Percentiles rank a stretch among this genome's conserved stretches.
These are phyloP conservation scores for Myotis brandtii DNA, from an alignment of 2,113 vertebrate species.

Conservation along the genomic window DNA sequence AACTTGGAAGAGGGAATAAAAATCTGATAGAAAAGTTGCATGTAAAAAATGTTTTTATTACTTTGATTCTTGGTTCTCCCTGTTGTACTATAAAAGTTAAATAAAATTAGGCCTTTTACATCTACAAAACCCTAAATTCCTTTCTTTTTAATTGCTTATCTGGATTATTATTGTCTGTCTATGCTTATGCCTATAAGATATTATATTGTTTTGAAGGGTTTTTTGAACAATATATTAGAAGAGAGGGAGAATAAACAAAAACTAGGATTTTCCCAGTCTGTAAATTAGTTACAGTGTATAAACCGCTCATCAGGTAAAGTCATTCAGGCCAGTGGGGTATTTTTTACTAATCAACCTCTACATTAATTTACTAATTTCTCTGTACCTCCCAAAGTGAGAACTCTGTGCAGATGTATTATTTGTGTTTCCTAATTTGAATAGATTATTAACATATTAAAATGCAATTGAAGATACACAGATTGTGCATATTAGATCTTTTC, in stretches of 20 bases:
- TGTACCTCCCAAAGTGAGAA: constrained; percentile 59
- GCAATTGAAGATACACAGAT: constrained; percentile 57
- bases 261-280: constrained; percentile 39
- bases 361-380: constrained; percentile 73
- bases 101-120: background rate
- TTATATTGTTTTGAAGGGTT: background rate
- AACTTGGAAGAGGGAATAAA: constrained; percentile 11
- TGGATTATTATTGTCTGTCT: background rate
- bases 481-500: constrained; percentile 50
- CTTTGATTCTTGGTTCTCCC: background rate
- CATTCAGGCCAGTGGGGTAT: constrained; percentile 57
- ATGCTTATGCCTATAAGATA: background rate
- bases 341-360: constrained; percentile 72
- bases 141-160: background rate
- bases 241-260: constrained; percentile 49
- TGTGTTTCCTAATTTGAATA: constrained; percentile 70
- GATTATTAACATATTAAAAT: constrained; percentile 66
- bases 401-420: constrained; percentile 58
- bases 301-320: constrained; percentile 62
- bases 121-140: background rate
- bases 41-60: background rate
- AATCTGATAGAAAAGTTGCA: background rate
- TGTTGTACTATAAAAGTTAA: constrained; percentile 15
- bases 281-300: constrained; percentile 67
- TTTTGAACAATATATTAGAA: constrained; percentile 43